phyloP scores from a whole-genome alignment of 23 tunicate genomes.

The Halocynthia roretzi region DNA sequence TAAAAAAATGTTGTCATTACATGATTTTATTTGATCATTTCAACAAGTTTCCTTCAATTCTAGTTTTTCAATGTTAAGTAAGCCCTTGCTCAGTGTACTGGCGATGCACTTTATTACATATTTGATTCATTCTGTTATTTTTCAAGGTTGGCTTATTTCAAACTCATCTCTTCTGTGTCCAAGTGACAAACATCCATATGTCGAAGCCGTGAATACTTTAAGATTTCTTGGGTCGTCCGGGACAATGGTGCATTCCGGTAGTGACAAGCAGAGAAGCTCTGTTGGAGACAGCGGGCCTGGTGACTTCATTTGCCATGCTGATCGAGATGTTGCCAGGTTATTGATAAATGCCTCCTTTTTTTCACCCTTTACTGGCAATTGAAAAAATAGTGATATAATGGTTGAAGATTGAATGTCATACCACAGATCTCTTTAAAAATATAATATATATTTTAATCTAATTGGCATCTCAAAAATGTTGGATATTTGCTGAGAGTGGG shows the following conservation, averaged over 20 bases:
- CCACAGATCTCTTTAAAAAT: too few species aligned
- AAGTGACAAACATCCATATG: constrained; percentile 20
- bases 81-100: too few species aligned
- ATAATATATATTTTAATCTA: too few species aligned
- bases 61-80: too few species aligned
- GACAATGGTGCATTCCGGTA: not conserved
- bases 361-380: too few species aligned
- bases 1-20: too few species aligned
- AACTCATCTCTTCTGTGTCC: constrained; percentile 49
- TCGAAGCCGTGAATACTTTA: constrained; percentile 12
- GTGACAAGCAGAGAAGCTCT: not conserved
- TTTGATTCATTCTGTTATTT: not conserved
- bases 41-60: not conserved
- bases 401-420: too few species aligned
- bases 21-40: too few species aligned
- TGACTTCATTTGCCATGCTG: constrained; percentile 20
- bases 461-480: too few species aligned
- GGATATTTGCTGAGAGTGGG: too few species aligned
- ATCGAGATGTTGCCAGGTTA: constrained; percentile 17
- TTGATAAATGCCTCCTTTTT: too few species aligned
- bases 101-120: not conserved
- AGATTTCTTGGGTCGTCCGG: constrained; percentile 7
- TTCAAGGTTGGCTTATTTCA: constrained; percentile 64
- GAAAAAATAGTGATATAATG: too few species aligned
- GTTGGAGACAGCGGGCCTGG: constrained; percentile 13